Evolutionary conservation across 2,113 vertebrate species (phyloP).

Genomic region (Anas platyrhynchos): DNA sequence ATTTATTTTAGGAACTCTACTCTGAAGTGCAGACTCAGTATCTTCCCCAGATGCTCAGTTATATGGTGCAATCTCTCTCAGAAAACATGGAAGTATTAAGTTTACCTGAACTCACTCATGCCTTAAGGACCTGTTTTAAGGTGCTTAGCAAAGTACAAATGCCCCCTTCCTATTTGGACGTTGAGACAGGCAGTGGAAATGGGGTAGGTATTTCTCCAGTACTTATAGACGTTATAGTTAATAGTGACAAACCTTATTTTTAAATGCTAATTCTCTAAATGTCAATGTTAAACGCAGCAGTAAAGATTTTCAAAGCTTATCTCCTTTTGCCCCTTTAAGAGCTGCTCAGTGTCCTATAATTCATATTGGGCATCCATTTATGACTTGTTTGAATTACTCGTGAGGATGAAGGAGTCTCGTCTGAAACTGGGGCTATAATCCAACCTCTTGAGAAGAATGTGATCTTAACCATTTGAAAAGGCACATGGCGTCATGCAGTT

Average conservation of each 20-base stretch:
- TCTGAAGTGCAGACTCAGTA: conserved; percentile 93
- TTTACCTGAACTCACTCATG: conserved; percentile 86
- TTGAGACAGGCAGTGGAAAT: conserved; percentile 47
- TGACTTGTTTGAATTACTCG: background rate
- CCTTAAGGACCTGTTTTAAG: conserved; percentile 90
- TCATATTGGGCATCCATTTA: background rate
- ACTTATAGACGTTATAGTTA: background rate
- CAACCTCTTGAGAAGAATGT: background rate
- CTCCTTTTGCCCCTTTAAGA: background rate
- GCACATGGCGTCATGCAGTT: background rate
- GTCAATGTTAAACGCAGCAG: background rate
- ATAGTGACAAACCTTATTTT: background rate
- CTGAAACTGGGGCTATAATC: background rate
- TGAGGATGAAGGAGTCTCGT: background rate
- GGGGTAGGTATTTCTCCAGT: conserved; percentile 56
- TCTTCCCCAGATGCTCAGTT: conserved; percentile 93
- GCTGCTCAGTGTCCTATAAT: background rate
- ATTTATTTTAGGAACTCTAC: conserved; percentile 87
- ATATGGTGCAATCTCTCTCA: conserved; percentile 83
- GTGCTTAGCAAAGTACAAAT: conserved; percentile 97
- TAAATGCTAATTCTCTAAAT: background rate
- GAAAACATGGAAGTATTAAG: conserved; percentile 79
- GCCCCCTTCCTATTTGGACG: conserved; percentile 91
- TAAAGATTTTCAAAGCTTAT: background rate
- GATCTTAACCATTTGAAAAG: background rate